phyloP scores from a whole-genome alignment of 2,888 invertebrate genomes.

The Caenorhabditis angaria region DNA sequence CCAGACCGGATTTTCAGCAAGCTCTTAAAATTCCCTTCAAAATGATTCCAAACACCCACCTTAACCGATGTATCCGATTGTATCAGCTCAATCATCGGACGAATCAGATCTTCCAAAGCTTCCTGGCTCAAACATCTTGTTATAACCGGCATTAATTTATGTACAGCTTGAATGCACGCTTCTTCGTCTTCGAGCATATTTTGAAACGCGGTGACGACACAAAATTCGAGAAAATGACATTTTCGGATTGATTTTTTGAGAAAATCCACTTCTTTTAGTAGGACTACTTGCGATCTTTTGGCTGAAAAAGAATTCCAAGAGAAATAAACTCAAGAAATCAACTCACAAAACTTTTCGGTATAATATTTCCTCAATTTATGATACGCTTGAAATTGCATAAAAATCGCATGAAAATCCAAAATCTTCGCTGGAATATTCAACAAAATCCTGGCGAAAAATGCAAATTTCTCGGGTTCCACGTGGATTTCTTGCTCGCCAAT shows the following conservation, averaged over 20 bases:
- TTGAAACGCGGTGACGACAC: conserved; percentile 43
- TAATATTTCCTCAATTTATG: conserved; percentile 26
- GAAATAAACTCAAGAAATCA: background rate
- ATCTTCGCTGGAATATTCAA: background rate
- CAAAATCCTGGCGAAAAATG: background rate
- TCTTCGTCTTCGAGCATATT: conserved; percentile 46
- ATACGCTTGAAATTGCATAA: conserved; percentile 17
- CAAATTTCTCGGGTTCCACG: background rate
- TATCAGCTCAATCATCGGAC: conserved; percentile 48
- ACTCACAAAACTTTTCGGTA: conserved; percentile 20
- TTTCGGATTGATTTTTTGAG: conserved; percentile 36
- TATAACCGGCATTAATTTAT: conserved; percentile 50
- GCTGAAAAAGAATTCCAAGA: conserved; percentile 18
- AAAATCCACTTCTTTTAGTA: conserved; percentile 44
- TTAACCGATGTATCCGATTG: conserved; percentile 55
- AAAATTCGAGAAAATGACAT: conserved; percentile 34
- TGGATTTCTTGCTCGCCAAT: background rate
- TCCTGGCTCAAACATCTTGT: conserved; percentile 44
- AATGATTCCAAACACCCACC: conserved; percentile 15
- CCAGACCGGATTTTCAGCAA: background rate
- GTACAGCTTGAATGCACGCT: conserved; percentile 47
- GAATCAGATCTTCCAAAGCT: conserved; percentile 43
- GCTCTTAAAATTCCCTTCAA: background rate
- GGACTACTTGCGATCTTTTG: conserved; percentile 32
- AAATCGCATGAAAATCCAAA: conserved; percentile 21